These are phyloP conservation scores for Carposina sasakii DNA, from an alignment of 1,140 invertebrate genomes.

Conservation along the genomic window DNA sequence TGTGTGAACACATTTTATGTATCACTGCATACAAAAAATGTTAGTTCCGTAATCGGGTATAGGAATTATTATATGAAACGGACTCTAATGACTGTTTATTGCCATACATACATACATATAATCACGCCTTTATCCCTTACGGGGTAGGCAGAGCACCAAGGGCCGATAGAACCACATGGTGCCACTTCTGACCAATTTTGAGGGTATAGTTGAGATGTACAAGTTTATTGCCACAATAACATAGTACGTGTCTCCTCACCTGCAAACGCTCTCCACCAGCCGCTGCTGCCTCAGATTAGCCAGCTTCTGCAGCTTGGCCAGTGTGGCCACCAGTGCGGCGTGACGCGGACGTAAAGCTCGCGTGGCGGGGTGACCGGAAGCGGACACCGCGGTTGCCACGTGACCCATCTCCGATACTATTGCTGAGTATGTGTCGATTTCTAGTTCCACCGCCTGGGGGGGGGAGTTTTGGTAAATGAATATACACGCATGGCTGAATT, in stretches of 20 bases:
- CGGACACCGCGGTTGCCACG: conserved; percentile 85
- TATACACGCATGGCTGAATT: too few species aligned
- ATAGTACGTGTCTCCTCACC: conserved; percentile 27
- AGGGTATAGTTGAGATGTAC: not conserved
- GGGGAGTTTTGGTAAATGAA: not conserved
- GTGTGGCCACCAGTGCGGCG: conserved; percentile 82
- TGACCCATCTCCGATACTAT: conserved; percentile 95
- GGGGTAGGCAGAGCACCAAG: too few species aligned
- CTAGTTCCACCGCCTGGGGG: conserved; percentile 86
- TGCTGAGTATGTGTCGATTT: conserved; percentile 94
- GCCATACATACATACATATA: too few species aligned
- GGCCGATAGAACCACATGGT: too few species aligned
- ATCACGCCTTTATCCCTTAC: too few species aligned
- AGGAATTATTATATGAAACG: too few species aligned
- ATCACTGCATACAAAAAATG: too few species aligned
- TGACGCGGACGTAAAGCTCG: conserved; percentile 86
- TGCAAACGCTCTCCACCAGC: conserved; percentile 91
- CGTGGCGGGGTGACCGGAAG: conserved; percentile 84
- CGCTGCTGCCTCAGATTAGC: conserved; percentile 86
- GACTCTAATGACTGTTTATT: too few species aligned
- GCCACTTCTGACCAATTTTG: too few species aligned
- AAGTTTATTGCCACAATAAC: not conserved
- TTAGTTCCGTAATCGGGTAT: too few species aligned
- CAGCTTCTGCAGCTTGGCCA: conserved; percentile 86
- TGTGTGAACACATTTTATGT: too few species aligned